Base-by-base conservation (phyloP, 1,140 invertebrate species). In the Charaxes varanes region DNA sequence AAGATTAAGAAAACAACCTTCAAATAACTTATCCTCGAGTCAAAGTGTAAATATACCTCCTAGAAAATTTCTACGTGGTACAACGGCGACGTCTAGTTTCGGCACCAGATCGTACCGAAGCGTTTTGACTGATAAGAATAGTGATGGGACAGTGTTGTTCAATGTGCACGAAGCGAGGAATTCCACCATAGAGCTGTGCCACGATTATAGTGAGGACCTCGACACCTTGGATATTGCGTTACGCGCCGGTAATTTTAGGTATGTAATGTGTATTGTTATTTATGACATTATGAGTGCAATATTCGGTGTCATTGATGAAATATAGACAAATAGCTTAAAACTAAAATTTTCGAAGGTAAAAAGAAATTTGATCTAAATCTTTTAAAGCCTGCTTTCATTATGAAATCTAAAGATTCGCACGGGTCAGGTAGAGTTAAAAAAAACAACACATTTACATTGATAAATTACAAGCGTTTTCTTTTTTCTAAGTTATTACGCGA, bases 211-310 rank as follows among this genome's bases (percentile, higher is more conserved):
- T 18, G 65, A 78, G 11, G 79, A 81, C 51, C 63, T 81, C 61
- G 79, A 83, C 51, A 78, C 74, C 36, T 56, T 83, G 41, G 66
- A 76, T 32, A 57, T 83, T 15, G 76, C 77, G 27, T 63, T 80
- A 47, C 74, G 79, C 68, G 79, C 77, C 51, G 79, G 79, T 36
- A 83, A 83, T 53, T 83, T 83, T 71, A 83, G 79, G 79, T 83
- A 65, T 52, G 48, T 58, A 51, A 21, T n/a, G 28, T 30, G 10
- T 13, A 18, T 33, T 11, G 4, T 33, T 31, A 19, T 31, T 35
- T 52, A 30, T 4, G n/a, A n/a, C n/a, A n/a, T n/a, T n/a, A n/a
- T n/a, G n/a, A n/a, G n/a, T n/a, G n/a, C n/a, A n/a, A n/a, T n/a
- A n/a, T n/a, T n/a, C n/a, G n/a, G n/a, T n/a, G n/a, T n/a, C n/a